phyloP scores from a whole-genome alignment of 1,140 invertebrate species.

The Drosophila dunni region DNA sequence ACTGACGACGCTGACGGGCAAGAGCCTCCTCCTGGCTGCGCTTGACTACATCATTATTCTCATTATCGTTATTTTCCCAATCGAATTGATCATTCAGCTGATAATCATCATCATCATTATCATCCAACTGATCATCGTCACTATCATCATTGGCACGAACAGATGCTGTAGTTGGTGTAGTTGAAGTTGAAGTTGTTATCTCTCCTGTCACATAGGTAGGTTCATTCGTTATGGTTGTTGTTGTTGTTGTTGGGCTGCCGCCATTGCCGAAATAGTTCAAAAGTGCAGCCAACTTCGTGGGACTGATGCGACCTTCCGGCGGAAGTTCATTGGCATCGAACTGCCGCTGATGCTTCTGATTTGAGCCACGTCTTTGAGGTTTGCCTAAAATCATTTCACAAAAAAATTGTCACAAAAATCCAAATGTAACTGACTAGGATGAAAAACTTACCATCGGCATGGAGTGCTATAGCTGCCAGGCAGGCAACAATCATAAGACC shows the following conservation, averaged over 20 bases:
- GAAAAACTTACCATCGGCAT: slow-evolving; percentile 50
- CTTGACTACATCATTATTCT: not conserved
- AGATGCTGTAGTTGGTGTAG: not conserved
- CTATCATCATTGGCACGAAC: not conserved
- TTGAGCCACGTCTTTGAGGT: slow-evolving; percentile 36
- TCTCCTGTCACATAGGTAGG: not conserved
- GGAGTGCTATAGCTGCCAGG: slow-evolving; percentile 52
- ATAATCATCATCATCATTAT: slow-evolving; percentile 16
- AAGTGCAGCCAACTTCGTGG: slow-evolving; percentile 59
- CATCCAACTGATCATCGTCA: not conserved
- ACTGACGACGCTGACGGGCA: slow-evolving; percentile 51
- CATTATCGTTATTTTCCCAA: slow-evolving; percentile 23
- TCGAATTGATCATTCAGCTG: slow-evolving; percentile 29
- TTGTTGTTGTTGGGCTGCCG: slow-evolving; percentile 3
- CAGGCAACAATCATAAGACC: slow-evolving; percentile 60
- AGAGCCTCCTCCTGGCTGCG: slow-evolving; percentile 43
- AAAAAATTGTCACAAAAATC: too few relatives aligned
- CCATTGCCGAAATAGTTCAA: slow-evolving; percentile 30
- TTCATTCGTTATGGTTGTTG: slow-evolving; percentile 19
- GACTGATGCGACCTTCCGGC: slow-evolving; percentile 60
- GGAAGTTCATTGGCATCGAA: slow-evolving; percentile 43
- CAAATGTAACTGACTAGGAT: too few relatives aligned
- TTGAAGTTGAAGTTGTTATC: slow-evolving; percentile 24
- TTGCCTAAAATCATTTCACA: slow-evolving; percentile 43
- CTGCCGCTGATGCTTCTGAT: slow-evolving; percentile 47